Evolutionary conservation across 1,140 invertebrate genomes (phyloP), one percentile per base, ranked within the genome.

Genomic region (Diabrotica undecimpunctata): DNA sequence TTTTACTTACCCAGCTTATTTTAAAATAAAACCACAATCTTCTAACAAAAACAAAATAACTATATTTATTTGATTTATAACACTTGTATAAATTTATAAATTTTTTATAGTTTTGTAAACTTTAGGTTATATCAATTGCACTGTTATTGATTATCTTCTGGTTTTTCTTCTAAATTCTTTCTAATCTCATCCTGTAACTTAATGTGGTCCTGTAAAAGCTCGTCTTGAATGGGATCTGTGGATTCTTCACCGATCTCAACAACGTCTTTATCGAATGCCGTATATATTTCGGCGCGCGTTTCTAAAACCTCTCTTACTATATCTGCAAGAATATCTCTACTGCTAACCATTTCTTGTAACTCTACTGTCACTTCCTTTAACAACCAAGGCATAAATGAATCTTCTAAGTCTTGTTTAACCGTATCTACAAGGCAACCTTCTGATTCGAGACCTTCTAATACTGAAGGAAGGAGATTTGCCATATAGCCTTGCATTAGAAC

Each of bases 301-400:
- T 88, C 87, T 68, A 91, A 81, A 63, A 91, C 90, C 73, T 90
- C 89, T 68, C 83, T 82, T 8, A 92, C 86, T 11, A 92, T 90
- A 73, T 90, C 90, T 86, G 75, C 46, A 14, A 95, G 82, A 38
- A 94, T 82, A 74, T 92, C 87, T 58, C 88, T 83, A 63, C 90
- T 92, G 67, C 89, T 87, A 55, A 93, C 85, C 77, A 91, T 86
- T 54, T 87, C 87, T 52, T 91, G 86, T 66, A 95, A 84, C 79
- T 95, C 90, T 61, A 85, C 81, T 46, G 88, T 87, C 11, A 95
- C 91, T 78, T 93, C 90, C 11, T 87, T 86, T 79, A 92, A 87
- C 65, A 96, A 79, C 93, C 93, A 95, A n/a, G 92, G 91, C 83
- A 94, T 88, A 77, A 94, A 90, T 54, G 86, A 86, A 71, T 92